Evolutionary conservation across 2,113 vertebrate genomes (phyloP), one percentile per base, ranked within the genome.

Genomic region (Pseudorasbora parva): DNA sequence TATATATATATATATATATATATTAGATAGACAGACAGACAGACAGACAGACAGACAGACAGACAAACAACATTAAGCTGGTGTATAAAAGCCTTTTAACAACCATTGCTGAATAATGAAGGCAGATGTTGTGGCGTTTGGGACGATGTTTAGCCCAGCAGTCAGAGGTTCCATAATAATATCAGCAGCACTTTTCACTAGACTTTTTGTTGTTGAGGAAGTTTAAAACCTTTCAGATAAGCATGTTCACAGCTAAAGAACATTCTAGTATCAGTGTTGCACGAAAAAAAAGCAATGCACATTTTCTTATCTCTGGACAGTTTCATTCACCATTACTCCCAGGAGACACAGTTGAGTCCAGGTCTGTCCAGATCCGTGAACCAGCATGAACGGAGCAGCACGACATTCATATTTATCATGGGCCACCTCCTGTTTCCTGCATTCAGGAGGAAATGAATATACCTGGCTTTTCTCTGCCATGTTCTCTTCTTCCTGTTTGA

Each of bases 131-230:
- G 21, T 57, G 19, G 0, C 75, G 56, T 17, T 25, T 45, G 75
- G 37, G 75, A 60, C 11, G 17, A 15, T 7, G 25, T 80, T 30
- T 80, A 27, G 78, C 4, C 78, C n/a, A 66, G 59, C 41, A 64
- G n/a, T 80, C 25, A 78, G n/a, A 57, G 1, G 30, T 43, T 78
- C 30, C 5, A 1, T 6, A 54, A 68, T 68, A 75, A 33, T 33
- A 75, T 11, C 45, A 27, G 14, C 17, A 9, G 23, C 27, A 33
- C 23, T 23, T 41, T 54, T 19, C 25, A 23, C 33, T 15, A 5
- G 1, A 15, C 14, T 49, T 51, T 12, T 27, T 33, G 56, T 57
- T 51, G 21, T 27, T 33, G 56, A 27, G 49, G 9, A 51, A 49
- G 7, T 72, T 74, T 27, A 51, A 1, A 14, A 47, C 21, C n/a